These are phyloP conservation scores for Mizuhopecten yessoensis DNA, from an alignment of 1,140 invertebrate species.

Conservation along the genomic window DNA sequence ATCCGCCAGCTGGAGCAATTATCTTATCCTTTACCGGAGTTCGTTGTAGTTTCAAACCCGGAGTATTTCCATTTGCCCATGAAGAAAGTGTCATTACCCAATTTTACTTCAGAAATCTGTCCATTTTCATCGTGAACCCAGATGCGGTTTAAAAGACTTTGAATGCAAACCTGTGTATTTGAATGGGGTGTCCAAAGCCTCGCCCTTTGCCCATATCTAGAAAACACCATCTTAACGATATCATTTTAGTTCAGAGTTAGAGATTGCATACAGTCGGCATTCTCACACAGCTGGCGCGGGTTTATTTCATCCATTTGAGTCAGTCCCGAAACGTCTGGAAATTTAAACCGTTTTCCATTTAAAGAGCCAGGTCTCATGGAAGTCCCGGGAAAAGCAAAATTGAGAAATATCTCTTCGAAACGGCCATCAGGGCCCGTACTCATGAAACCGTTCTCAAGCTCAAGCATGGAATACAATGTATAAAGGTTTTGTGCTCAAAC, in stretches of 20 bases:
- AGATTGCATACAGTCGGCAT: constrained; percentile 46
- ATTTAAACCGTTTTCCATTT: constrained; percentile 19
- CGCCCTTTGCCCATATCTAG: constrained; percentile 85
- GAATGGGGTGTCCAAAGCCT: constrained; percentile 87
- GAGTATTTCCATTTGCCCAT: constrained; percentile 64
- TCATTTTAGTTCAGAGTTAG: constrained; percentile 56
- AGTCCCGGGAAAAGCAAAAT: constrained; percentile 49
- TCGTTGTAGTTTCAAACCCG: constrained; percentile 81
- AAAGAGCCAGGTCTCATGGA: constrained; percentile 35
- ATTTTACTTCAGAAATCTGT: neutral
- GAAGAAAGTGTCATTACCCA: constrained; percentile 27
- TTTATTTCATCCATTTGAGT: constrained; percentile 45
- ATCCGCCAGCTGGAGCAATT: constrained; percentile 88
- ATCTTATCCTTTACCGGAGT: constrained; percentile 89
- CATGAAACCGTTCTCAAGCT: too few relatives aligned
- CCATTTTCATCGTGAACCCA: neutral
- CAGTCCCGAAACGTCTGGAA: neutral
- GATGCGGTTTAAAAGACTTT: constrained; percentile 72
- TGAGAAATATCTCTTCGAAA: constrained; percentile 49
- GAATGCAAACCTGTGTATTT: constrained; percentile 90
- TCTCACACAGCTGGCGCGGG: neutral
- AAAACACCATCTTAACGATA: constrained; percentile 63
- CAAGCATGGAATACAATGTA: too few relatives aligned
- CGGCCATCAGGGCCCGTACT: neutral
- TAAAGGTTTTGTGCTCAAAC: too few relatives aligned